Percentiles rank a stretch among this genome's conserved stretches.
Conservation (phyloP, 2,113 vertebrate species). For the Kobus ellipsiprymnus region DNA sequence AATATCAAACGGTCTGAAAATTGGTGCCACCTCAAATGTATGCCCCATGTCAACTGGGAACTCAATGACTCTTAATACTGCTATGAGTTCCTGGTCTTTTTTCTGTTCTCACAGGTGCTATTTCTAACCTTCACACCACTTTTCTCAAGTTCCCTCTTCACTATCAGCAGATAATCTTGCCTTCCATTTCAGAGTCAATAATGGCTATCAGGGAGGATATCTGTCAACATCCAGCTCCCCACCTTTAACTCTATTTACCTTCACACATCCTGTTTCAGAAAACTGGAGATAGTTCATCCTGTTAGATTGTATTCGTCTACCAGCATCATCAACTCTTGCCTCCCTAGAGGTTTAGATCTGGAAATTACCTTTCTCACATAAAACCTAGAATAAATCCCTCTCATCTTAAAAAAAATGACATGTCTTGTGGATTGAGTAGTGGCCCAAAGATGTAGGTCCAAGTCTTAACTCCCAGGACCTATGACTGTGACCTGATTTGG, state of each 20-base stretch:
- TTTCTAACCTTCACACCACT: slow-evolving; percentile 21
- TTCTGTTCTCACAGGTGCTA: background rate
- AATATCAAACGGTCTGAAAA: background rate
- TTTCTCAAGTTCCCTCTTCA: slow-evolving; percentile 41
- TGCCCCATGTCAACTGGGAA: background rate
- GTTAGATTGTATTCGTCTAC: background rate
- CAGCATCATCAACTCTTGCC: background rate
- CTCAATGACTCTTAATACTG: background rate
- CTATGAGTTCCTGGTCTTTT: background rate
- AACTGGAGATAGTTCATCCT: background rate
- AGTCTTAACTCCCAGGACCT: background rate
- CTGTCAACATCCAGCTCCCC: slow-evolving; percentile 11
- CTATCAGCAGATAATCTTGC: slow-evolving; percentile 46
- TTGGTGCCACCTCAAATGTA: background rate
- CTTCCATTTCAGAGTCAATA: slow-evolving; percentile 54
- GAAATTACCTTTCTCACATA: background rate
- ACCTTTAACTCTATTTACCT: slow-evolving; percentile 1
- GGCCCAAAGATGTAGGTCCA: background rate
- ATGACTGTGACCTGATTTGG: background rate
- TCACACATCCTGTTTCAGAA: slow-evolving; percentile 22
- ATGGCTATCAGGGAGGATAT: slow-evolving; percentile 14
- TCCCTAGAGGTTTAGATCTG: background rate
- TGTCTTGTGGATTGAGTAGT: background rate
- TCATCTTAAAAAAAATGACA: background rate
- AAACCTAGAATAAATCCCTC: background rate